Base-by-base conservation (phyloP, 2,888 invertebrate species). In the Dryadula phaetusa region DNA sequence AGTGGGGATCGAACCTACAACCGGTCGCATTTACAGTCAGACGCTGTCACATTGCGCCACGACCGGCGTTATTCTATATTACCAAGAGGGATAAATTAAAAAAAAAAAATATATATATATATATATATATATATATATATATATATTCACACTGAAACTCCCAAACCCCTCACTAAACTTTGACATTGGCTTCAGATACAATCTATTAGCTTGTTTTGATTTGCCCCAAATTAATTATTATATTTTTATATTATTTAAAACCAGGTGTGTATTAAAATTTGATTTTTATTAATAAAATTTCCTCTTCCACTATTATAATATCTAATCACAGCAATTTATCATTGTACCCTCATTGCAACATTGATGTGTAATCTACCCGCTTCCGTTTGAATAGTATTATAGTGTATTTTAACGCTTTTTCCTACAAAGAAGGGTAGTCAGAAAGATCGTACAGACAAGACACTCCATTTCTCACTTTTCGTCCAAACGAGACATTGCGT, bases 181-280 rank as follows among this genome's bases (percentile, higher is more conserved):
- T 83, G 82, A 79, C 82, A 80, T 81, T 70, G 16, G 16, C 70
- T 74, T 72, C 74, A 78, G 76, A 76, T 68, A 69, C 37, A 47
- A 60, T 53, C 58, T 58, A 58, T 63, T 16, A 18, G 22, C 44
- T 32, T 18, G 28, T 32, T 14, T 12, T 60, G n/a, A 8, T 46
- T 60, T 46, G 14, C 14, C 0, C 2, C 12, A 72, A n/a, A 77
- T 78, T 77, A 78, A 73, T 52, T 69, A 40, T 73, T 71, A 75
- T 75, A 85, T 83, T 86, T 82, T 80, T 83, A 78, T 83, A 82
- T 74, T 82, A 77, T 79, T 80, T 72, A 83, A 80, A 83, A n/a
- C n/a, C 86, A 84, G 86, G 85, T 87, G 87, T 66, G 44, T 16
- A 37, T 37, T 14, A n/a, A 34, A 37, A 22, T 58, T 7, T 65